Conservation (phyloP, 2,113 vertebrate genomes). For the Tachysurus fulvidraco region DNA sequence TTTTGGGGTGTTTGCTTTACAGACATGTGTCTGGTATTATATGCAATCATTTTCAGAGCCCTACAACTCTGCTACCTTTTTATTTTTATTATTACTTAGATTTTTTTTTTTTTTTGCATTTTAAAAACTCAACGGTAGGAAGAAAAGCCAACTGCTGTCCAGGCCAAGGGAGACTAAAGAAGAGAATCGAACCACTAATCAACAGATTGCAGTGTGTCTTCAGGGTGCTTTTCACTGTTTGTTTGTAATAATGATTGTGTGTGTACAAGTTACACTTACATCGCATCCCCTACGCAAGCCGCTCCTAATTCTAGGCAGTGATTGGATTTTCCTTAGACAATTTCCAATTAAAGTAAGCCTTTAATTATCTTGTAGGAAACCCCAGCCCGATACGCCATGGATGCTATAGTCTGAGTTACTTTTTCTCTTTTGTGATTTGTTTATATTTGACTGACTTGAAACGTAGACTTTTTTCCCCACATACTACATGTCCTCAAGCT, state of each 20-base stretch:
- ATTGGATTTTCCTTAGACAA: constrained; percentile 15
- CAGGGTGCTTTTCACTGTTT: constrained; percentile 49
- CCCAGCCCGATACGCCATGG: constrained; percentile 3
- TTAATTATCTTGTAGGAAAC: constrained; percentile 5
- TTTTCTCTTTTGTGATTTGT: constrained; percentile 62
- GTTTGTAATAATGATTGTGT: constrained; percentile 44
- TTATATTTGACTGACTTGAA: constrained; percentile 59
- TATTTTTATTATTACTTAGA: background rate
- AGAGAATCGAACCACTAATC: constrained; percentile 44
- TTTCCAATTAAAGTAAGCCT: background rate
- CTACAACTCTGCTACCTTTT: constrained; percentile 49
- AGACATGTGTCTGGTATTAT: constrained; percentile 54
- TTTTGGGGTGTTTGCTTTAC: constrained; percentile 37
- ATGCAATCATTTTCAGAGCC: constrained; percentile 56
- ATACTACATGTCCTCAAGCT: constrained; percentile 63
- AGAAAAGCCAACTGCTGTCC: constrained; percentile 53
- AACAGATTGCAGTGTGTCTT: constrained; percentile 37
- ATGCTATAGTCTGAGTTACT: constrained; percentile 60
- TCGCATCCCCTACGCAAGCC: background rate
- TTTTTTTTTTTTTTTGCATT: constrained; percentile 29
- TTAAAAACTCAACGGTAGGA: constrained; percentile 45
- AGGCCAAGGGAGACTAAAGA: constrained; percentile 43
- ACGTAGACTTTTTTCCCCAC: constrained; percentile 16
- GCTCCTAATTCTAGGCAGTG: constrained; percentile 1
- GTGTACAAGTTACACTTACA: constrained; percentile 11